Percentiles rank a stretch among this genome's conserved stretches.
Conservation (phyloP, 2,888 invertebrate species). For the Spialia ferax region DNA sequence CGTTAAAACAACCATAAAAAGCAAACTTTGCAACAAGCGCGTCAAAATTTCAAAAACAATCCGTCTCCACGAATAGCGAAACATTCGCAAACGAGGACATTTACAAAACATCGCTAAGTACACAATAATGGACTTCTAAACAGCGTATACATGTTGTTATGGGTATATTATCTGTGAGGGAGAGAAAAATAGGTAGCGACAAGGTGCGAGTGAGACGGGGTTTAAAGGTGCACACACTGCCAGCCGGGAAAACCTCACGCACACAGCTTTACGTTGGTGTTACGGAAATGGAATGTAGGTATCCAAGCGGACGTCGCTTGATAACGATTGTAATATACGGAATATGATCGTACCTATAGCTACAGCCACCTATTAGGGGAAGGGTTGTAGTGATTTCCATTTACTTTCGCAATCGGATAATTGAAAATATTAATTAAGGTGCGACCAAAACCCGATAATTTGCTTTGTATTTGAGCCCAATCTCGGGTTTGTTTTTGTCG, state of each 20-base stretch:
- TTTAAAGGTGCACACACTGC: slow-evolving; percentile 56
- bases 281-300: slow-evolving; percentile 59
- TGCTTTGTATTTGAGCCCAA: slow-evolving; percentile 43
- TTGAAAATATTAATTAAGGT: slow-evolving; percentile 62
- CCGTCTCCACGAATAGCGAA: slow-evolving; percentile 41
- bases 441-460: slow-evolving; percentile 52
- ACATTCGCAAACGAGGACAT: slow-evolving; percentile 54
- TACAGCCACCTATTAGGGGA: slow-evolving; percentile 42
- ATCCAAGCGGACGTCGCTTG: slow-evolving; percentile 56
- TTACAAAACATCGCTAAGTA: slow-evolving; percentile 67
- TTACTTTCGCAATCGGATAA: slow-evolving; percentile 57
- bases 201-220: slow-evolving; percentile 45
- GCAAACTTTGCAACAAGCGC: slow-evolving; percentile 15
- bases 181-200: slow-evolving; percentile 42
- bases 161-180: slow-evolving; percentile 44
- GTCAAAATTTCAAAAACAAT: slow-evolving; percentile 38
- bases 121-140: slow-evolving; percentile 72
- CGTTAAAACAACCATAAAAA: neutral
- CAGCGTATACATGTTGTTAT: slow-evolving; percentile 54
- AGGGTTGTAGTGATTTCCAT: slow-evolving; percentile 65
- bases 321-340: slow-evolving; percentile 63
- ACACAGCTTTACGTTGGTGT: slow-evolving; percentile 11
- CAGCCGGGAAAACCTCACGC: slow-evolving; percentile 30
- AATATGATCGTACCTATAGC: slow-evolving; percentile 55
- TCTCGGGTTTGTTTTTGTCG: slow-evolving; percentile 51